Evolutionary conservation across 2,888 invertebrate species (phyloP), one percentile per base, ranked within the genome.

Genomic region (Leucophenga montana): DNA sequence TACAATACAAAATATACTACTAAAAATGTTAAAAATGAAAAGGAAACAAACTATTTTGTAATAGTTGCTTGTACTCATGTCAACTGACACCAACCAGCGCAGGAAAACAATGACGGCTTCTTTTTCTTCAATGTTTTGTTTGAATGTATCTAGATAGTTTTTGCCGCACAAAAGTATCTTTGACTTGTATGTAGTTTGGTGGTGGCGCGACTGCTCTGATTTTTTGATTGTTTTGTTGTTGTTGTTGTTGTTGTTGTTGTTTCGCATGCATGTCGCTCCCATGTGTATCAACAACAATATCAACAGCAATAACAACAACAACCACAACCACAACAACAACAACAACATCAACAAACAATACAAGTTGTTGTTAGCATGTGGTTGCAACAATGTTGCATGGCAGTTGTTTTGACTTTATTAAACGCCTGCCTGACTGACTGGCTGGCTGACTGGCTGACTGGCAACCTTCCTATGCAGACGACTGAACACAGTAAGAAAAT

Each of bases 61-160:
- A 64, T 64, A 64, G 62, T 46, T 22, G 46, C 62, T 64, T 64
- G 62, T 64, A 64, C 62, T 64, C 62, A 64, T 64, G 62, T 64
- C 48, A 64, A 20, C 46, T 64, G 62, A 48, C 62, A 64, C 62
- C 27, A 56, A 64, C 62, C 27, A 56, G 50, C 16, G 50, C 50
- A 50, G 6, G 31, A 14, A 31, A 67, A 59, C 54, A 62, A 20
- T 62, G 20, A 50, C 50, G 50, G 50, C 50, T 50, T 50, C 50
- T 50, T 50, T 18, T 50, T 39, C 39, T 39, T 11, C 39, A 39
- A 39, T 39, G 11, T 39, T 39, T 39, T 8, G 3, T 39, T 11
- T 39, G 39, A 11, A 39, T 39, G 8, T 39, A 39, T 39, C 1
- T 39, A 39, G 39, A 39, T 39, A 39, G 4, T 39, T n/a, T 39